Conservation (phyloP, 2,888 invertebrate species). For the Tetropium fuscum region DNA sequence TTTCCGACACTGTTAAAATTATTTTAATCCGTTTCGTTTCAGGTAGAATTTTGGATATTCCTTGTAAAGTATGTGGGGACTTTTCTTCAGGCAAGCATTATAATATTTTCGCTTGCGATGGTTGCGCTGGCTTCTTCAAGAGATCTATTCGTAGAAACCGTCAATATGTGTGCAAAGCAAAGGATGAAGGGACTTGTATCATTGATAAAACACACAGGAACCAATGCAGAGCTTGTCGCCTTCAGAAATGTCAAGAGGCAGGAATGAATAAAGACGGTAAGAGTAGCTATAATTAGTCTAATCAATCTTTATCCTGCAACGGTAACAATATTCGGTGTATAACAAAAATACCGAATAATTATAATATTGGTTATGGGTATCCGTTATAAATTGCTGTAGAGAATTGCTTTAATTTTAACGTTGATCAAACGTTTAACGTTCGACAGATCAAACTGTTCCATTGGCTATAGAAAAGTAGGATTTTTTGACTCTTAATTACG, state of each 20-base stretch:
- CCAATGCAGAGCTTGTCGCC: conserved; percentile 94
- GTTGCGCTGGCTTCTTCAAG: conserved; percentile 91
- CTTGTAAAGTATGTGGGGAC: conserved; percentile 97
- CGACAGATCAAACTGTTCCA: too few species aligned
- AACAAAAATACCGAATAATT: too few species aligned
- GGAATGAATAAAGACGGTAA: conserved; percentile 97
- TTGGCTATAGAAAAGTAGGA: too few species aligned
- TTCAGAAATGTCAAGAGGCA: conserved; percentile 89
- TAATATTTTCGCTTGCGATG: conserved; percentile 98
- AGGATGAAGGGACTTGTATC: conserved; percentile 84
- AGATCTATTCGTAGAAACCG: conserved; percentile 96
- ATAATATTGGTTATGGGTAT: too few species aligned
- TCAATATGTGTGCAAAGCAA: conserved; percentile 95
- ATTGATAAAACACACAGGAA: conserved; percentile 97
- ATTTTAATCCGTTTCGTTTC: conserved; percentile 54
- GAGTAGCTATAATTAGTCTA: conserved; percentile 41
- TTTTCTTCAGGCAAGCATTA: conserved; percentile 99
- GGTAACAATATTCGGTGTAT: too few species aligned
- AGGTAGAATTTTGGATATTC: conserved; percentile 98
- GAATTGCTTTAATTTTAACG: too few species aligned
- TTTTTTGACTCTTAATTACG: too few species aligned
- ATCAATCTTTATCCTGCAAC: too few species aligned
- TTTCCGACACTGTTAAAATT: too few species aligned
- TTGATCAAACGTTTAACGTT: too few species aligned
- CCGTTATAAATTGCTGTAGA: too few species aligned